Conservation (phyloP, 2,888 invertebrate species). For the Drosophila cognata region DNA sequence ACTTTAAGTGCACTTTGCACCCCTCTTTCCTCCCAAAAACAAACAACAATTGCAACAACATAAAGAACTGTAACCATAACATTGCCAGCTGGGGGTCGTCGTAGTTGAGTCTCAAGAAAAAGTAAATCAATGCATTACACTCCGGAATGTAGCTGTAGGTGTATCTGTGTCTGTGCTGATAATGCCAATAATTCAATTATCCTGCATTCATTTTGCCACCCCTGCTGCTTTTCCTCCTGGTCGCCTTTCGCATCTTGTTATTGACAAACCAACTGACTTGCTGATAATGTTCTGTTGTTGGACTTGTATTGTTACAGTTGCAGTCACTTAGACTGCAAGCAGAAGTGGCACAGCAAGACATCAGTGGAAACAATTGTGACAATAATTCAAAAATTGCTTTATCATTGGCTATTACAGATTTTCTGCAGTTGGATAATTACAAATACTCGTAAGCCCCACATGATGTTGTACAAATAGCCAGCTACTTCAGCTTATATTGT, state of each 20-base stretch:
- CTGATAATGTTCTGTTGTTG: slow-evolving; percentile 33
- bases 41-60: slow-evolving; percentile 52
- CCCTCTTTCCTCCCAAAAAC: slow-evolving; percentile 32
- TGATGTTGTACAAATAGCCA: neutral
- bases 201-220: slow-evolving; percentile 40
- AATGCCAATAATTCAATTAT: slow-evolving; percentile 76
- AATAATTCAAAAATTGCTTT: slow-evolving; percentile 28
- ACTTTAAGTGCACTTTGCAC: slow-evolving; percentile 71
- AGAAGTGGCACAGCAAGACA: slow-evolving; percentile 43
- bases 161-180: slow-evolving; percentile 52
- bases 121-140: slow-evolving; percentile 74
- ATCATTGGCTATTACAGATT: neutral
- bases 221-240: slow-evolving; percentile 2
- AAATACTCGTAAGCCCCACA: neutral
- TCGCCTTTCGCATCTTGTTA: slow-evolving; percentile 49
- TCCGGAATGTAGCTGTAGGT: slow-evolving; percentile 54
- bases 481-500: neutral
- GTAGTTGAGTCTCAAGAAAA: slow-evolving; percentile 13
- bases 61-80: slow-evolving; percentile 17
- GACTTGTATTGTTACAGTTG: slow-evolving; percentile 39
- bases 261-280: slow-evolving; percentile 60
- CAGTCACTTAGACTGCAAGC: slow-evolving; percentile 60
- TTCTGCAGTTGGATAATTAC: neutral
- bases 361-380: slow-evolving; percentile 55
- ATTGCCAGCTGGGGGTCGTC: slow-evolving; percentile 11